Conservation (phyloP, 2,888 invertebrate genomes). For the Mylabris sibirica region DNA sequence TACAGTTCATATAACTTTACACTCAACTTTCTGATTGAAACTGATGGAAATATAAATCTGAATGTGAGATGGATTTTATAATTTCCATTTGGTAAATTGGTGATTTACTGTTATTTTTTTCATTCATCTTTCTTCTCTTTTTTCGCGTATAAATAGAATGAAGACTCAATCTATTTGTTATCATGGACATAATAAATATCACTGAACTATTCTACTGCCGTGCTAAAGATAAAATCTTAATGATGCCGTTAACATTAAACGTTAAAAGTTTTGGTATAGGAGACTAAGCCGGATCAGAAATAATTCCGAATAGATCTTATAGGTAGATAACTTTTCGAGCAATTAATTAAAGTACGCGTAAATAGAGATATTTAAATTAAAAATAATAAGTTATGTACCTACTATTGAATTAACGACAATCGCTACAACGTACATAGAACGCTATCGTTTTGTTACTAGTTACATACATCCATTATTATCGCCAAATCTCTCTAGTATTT, state of each 20-base stretch:
- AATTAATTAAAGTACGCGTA: constrained; percentile 22
- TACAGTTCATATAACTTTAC: neutral
- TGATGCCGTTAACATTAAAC: constrained; percentile 29
- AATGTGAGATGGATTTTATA: neutral
- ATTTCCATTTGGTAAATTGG: neutral
- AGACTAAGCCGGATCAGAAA: constrained; percentile 22
- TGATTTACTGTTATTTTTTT: neutral
- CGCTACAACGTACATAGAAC: neutral
- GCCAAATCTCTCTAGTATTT: neutral
- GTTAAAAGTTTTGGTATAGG: constrained; percentile 25
- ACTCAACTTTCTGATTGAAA: too few relatives aligned
- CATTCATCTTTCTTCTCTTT: too few relatives aligned
- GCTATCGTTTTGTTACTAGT: neutral
- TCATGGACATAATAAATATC: constrained; percentile 29
- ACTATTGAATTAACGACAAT: neutral
- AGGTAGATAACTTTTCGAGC: constrained; percentile 12
- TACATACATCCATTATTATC: neutral
- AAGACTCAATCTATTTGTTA: constrained; percentile 27
- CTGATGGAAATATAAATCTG: neutral
- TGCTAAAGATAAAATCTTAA: constrained; percentile 32
- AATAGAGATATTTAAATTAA: neutral
- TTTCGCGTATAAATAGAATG: neutral
- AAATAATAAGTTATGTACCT: neutral
- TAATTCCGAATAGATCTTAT: constrained; percentile 21
- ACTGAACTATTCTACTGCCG: constrained; percentile 30